Percentiles rank a stretch among this genome's conserved stretches.
Conservation (phyloP, 2,113 vertebrate species). For the Dolichotis patagonum region DNA sequence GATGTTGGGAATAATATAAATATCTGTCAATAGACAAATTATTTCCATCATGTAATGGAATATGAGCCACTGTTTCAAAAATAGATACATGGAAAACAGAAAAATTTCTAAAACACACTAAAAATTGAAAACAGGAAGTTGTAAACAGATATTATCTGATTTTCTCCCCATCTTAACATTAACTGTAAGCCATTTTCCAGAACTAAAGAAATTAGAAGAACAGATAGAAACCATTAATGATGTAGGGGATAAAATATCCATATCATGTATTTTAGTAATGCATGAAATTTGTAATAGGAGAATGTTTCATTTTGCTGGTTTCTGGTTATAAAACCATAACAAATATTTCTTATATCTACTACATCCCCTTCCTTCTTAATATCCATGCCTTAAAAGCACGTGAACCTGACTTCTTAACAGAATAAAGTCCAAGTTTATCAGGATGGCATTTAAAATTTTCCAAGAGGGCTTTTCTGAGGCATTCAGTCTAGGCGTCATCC, state of each 20-base stretch:
- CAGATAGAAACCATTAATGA: background rate
- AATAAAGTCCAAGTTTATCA: background rate
- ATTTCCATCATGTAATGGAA: background rate
- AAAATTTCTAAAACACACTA: background rate
- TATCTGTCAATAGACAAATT: background rate
- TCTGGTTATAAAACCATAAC: background rate
- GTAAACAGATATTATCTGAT: slow-evolving; percentile 3
- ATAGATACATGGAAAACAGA: background rate
- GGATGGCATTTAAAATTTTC: background rate
- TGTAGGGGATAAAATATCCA: background rate
- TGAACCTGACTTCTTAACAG: background rate
- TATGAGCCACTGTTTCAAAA: background rate
- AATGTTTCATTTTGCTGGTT: background rate
- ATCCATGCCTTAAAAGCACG: background rate
- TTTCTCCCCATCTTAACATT: background rate
- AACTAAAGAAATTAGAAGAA: slow-evolving; percentile 14
- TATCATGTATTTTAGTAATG: background rate
- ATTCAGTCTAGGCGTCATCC: background rate
- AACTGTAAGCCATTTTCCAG: slow-evolving; percentile 24
- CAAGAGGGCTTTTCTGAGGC: background rate
- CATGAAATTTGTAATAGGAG: slow-evolving; percentile 45
- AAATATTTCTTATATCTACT: background rate
- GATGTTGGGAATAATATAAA: slow-evolving; percentile 4
- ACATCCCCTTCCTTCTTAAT: background rate
- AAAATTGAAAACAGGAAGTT: background rate